Evolutionary conservation across 2,797 vertebrate genomes (phyloP), one percentile per base, ranked within the genome.

Genomic region (Anniella stebbinsi): DNA sequence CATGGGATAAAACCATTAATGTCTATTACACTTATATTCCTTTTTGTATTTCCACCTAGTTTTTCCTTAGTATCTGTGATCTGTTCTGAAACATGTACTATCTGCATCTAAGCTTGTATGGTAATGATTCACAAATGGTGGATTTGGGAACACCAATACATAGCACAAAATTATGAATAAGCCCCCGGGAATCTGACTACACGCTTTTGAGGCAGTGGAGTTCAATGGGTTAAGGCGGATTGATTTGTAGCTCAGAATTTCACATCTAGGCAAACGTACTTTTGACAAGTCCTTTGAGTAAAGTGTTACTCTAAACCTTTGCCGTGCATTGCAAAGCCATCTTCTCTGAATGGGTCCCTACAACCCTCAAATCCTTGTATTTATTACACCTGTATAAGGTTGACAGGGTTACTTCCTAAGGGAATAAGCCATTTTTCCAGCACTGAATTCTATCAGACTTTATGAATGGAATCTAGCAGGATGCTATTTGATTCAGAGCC

Each of bases 321-420:
- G 45, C 60, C 45, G 76, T 87, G 80, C 60, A 54, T 76, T 66
- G 41, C 75, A 86, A 48, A 82, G 45, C 78, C n/a, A 82, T 67
- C 41, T 75, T 67, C 78, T 81, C 23, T 82, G 60, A 90, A 76
- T 73, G 70, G 25, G 3, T 75, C 45, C 80, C 89, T 69, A 76
- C 60, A 82, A 76, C 70, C 28, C 45, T 76, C 60, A 69, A 87
- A 90, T 87, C 45, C 70, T 69, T 36, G 10, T 76, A 90, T 87
- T 87, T 76, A 83, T 90, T 87, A 54, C 80, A 87, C 69, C 89
- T 87, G 57, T 82, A 67, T 67, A 83, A 83, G 70, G 78, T 69
- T 82, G 78, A 38, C 80, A 90, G n/a, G 80, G 78, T 90, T 87
- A 54, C 45, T 87, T 87, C 78, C 80, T 83, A 82, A 87, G 70